These are phyloP conservation scores for Plectropomus leopardus DNA, from an alignment of 2,113 vertebrate species.

Conservation along the genomic window DNA sequence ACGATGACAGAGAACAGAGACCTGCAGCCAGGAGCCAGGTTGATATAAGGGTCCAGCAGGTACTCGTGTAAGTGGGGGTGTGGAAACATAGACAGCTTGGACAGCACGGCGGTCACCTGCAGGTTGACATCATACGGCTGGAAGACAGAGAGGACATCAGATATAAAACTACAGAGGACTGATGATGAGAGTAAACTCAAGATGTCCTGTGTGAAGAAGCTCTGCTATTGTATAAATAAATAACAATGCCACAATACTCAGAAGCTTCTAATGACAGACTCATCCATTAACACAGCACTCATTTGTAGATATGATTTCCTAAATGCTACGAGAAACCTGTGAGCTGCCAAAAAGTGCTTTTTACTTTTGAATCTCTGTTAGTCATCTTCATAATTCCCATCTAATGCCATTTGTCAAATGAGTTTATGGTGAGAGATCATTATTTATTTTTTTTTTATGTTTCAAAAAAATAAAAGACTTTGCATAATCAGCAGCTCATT, in stretches of 20 bases:
- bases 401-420: constrained; percentile 6
- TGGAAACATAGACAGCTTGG: constrained; percentile 94
- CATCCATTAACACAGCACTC: not conserved
- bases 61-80: constrained; percentile 97
- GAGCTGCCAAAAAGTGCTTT: constrained; percentile 15
- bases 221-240: not conserved
- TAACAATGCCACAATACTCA: not conserved
- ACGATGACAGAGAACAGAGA: constrained; percentile 99
- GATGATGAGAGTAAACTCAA: not conserved
- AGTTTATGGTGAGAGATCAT: constrained; percentile 4
- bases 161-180: not conserved
- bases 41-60: constrained; percentile 96
- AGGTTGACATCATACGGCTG: constrained; percentile 99
- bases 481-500: constrained; percentile 18
- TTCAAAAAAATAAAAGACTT: not conserved
- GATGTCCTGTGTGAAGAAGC: not conserved
- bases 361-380: not conserved
- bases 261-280: not conserved
- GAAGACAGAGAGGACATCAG: constrained; percentile 23
- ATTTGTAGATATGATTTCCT: constrained; percentile 5
- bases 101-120: constrained; percentile 97
- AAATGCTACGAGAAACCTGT: not conserved
- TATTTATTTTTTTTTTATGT: not conserved
- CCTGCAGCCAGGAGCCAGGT: constrained; percentile 94
- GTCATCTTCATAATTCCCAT: not conserved